Evolutionary conservation across 2,888 invertebrate species (phyloP).

Genomic region (Smittia sp.): DNA sequence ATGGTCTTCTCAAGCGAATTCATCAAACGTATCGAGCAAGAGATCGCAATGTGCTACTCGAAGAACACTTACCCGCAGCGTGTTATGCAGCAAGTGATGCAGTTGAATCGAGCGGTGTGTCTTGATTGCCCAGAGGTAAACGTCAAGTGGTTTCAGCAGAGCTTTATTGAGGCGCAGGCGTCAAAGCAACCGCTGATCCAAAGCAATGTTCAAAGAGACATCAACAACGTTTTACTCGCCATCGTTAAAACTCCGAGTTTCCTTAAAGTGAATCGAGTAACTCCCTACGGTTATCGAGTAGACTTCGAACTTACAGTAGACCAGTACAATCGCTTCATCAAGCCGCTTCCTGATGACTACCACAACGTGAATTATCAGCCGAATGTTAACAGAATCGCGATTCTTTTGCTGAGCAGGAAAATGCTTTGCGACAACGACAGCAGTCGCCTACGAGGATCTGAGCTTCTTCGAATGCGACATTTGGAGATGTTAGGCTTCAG

Average conservation of each 20-base stretch:
- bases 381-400: slow-evolving; percentile 51
- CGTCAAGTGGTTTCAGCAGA: slow-evolving; percentile 66
- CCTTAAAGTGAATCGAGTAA: slow-evolving; percentile 50
- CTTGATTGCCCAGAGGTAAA: slow-evolving; percentile 62
- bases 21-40: slow-evolving; percentile 59
- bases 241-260: slow-evolving; percentile 48
- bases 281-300: slow-evolving; percentile 52
- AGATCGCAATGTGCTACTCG: slow-evolving; percentile 58
- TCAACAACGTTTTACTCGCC: slow-evolving; percentile 46
- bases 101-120: slow-evolving; percentile 62
- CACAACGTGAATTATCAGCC: background rate
- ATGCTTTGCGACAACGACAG: slow-evolving; percentile 55
- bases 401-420: slow-evolving; percentile 54
- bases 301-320: slow-evolving; percentile 36
- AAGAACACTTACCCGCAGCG: slow-evolving; percentile 59
- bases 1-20: slow-evolving; percentile 61
- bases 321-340: slow-evolving; percentile 28
- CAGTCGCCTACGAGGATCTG: slow-evolving; percentile 55
- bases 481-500: slow-evolving; percentile 64
- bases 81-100: slow-evolving; percentile 59
- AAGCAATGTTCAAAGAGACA: slow-evolving; percentile 44
- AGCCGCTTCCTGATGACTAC: background rate
- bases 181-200: slow-evolving; percentile 47
- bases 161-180: slow-evolving; percentile 57
- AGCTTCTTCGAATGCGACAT: slow-evolving; percentile 58